phyloP scores from a whole-genome alignment of 2,797 vertebrate species.

The Spondyliosoma cantharus region DNA sequence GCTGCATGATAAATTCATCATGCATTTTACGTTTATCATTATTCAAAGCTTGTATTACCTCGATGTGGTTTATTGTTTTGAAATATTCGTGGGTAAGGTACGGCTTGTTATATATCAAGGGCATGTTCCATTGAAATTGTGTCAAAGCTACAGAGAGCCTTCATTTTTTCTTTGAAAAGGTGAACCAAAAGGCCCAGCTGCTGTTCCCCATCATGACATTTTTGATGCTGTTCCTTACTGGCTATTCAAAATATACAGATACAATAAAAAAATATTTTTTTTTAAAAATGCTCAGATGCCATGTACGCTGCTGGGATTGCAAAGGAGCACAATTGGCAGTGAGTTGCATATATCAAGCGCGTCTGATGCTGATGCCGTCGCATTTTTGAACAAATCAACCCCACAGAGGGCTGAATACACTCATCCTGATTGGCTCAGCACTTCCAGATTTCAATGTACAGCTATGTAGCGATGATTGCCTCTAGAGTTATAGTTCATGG shows the following conservation, averaged over 20 bases:
- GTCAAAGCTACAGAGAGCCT: neutral
- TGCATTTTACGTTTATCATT: neutral
- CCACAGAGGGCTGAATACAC: conserved; percentile 25
- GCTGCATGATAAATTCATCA: neutral
- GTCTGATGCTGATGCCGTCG: neutral
- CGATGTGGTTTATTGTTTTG: neutral
- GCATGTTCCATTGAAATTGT: neutral
- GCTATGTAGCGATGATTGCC: conserved; percentile 37
- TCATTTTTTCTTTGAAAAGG: neutral
- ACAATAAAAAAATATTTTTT: too few species aligned
- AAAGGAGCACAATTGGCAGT: neutral
- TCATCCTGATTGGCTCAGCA: conserved; percentile 41
- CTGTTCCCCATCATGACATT: neutral
- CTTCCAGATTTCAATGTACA: conserved; percentile 9
- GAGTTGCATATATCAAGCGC: neutral
- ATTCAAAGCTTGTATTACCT: neutral
- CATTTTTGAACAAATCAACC: conserved; percentile 51
- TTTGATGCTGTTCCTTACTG: neutral
- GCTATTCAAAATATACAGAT: neutral
- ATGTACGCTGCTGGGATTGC: neutral
- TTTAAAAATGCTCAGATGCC: neutral
- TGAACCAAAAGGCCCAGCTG: neutral
- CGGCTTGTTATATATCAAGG: neutral
- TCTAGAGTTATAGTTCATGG: conserved; percentile 21
- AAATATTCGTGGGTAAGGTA: neutral